Base-by-base conservation (phyloP, 2,888 invertebrate genomes). In the Osmoderma eremita region DNA sequence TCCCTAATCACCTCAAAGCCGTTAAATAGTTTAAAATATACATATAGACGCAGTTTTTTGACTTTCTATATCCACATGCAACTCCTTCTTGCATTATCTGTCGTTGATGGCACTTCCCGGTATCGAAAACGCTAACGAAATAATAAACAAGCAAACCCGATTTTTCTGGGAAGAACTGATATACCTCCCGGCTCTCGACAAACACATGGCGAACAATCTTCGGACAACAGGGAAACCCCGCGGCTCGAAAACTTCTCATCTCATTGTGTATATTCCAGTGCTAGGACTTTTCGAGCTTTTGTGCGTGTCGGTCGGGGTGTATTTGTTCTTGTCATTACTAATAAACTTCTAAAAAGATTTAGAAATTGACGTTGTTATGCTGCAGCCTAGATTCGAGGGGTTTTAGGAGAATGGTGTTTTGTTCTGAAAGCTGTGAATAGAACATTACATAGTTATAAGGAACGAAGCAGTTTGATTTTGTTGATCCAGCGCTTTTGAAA, bases 131-230 rank as follows among this genome's bases (percentile, higher is more conserved):
- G 58, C 58, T 61, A 61, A 61, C 58, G 30, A 45, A 61, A 61
- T 61, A 45, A 61, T 45, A 61, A 61, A 61, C 58, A 61, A 61
- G 45, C 45, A 20, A 48, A 61, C 58, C 58, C 24, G 58, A 45
- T 48, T 45, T 45, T 61, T 61, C 45, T 45, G 6, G n/a, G 53
- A 53, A 48, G 58, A 61, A 61, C 15, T 17, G 45, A n/a, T 61
- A 58, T 15, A 20, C 13, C 45, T 24, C 15, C 30, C 10, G 15
- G 4, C 30, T 20, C 36, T 45, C 58, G 17, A 61, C 41, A 56
- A 41, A 56, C 58, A 61, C 30, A 61, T 61, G 58, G 58, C n/a
- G 45, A 61, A 61, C 58, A 61, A 61, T 61, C 58, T 45, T 22
- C 20, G 24, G 20, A 24, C 20, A 22, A 56, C 20, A 20, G 24